These are phyloP conservation scores for Platanista minor DNA, from an alignment of 2,113 vertebrate species.

Conservation along the genomic window DNA sequence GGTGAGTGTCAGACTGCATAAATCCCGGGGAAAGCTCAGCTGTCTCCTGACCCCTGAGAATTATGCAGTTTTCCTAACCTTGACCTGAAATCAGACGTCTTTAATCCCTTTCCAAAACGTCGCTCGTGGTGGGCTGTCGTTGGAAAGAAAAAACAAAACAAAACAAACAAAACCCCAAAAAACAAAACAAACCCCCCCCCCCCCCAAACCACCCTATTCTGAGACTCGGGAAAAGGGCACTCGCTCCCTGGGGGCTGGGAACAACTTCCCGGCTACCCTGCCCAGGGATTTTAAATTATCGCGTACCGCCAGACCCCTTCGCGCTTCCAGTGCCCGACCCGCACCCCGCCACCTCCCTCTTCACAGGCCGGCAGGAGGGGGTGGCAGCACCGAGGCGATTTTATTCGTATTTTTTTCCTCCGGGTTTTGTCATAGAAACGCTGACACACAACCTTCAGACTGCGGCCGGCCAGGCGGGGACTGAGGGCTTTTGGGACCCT, in stretches of 20 bases:
- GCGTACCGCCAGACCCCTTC: neutral
- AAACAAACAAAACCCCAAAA: neutral
- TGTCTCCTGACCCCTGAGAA: neutral
- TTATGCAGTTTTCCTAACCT: neutral
- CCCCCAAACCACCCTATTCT: neutral
- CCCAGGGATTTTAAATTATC: neutral
- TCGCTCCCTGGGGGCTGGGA: neutral
- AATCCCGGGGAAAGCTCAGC: neutral
- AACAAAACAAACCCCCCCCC: neutral
- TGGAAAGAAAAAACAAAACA: neutral
- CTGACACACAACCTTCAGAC: slow-evolving; percentile 48
- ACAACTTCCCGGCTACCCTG: neutral
- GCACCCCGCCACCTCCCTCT: neutral
- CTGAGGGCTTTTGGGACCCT: slow-evolving; percentile 72
- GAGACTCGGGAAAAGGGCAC: neutral
- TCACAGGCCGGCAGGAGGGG: neutral
- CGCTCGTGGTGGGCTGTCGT: neutral
- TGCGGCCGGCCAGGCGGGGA: neutral
- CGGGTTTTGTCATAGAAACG: slow-evolving; percentile 69
- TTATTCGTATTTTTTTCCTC: slow-evolving; percentile 7
- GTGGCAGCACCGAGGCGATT: slow-evolving; percentile 28
- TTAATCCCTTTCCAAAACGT: neutral
- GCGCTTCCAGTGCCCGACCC: neutral
- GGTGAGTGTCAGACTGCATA: neutral
- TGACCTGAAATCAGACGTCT: neutral